phyloP scores from a whole-genome alignment of 2,797 vertebrate genomes.

The Odontamblyopus lacepedii region DNA sequence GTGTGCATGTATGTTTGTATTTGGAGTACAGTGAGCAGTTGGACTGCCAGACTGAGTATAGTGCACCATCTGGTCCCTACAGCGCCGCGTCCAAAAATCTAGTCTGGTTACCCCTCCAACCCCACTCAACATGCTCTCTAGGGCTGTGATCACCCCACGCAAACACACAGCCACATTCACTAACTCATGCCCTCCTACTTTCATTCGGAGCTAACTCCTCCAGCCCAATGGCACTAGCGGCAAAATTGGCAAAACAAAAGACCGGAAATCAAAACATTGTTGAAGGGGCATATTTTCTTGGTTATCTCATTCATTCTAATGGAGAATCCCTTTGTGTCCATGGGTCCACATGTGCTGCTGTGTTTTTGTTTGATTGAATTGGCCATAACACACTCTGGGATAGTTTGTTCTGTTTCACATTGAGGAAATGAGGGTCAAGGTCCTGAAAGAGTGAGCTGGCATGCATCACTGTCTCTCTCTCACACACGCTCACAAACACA shows the following conservation, averaged over 20 bases:
- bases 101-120: constrained; percentile 87
- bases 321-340: constrained; percentile 54
- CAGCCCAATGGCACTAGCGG: constrained; percentile 66
- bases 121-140: constrained; percentile 75
- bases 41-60: constrained; percentile 96
- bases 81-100: constrained; percentile 93
- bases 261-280: constrained; percentile 65
- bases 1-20: constrained; percentile 58
- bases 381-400: constrained; percentile 64
- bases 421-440: constrained; percentile 81
- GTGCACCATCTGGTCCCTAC: constrained; percentile 94
- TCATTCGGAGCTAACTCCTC: constrained; percentile 65
- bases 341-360: constrained; percentile 57
- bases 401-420: constrained; percentile 78
- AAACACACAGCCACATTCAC: constrained; percentile 46
- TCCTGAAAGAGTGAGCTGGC: constrained; percentile 76
- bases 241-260: constrained; percentile 70
- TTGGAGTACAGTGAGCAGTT: constrained; percentile 86
- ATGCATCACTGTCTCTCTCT: constrained; percentile 77
- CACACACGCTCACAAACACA: constrained; percentile 39
- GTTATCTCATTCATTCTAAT: constrained; percentile 57
- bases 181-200: constrained; percentile 61
- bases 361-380: constrained; percentile 65
- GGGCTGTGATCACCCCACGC: constrained; percentile 68
- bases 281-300: constrained; percentile 50